A percentile compares a stretch with the other conserved stretches of the same genome.
Conservation (phyloP, 2,797 vertebrate genomes). For the Coranthus polyacanthus region DNA sequence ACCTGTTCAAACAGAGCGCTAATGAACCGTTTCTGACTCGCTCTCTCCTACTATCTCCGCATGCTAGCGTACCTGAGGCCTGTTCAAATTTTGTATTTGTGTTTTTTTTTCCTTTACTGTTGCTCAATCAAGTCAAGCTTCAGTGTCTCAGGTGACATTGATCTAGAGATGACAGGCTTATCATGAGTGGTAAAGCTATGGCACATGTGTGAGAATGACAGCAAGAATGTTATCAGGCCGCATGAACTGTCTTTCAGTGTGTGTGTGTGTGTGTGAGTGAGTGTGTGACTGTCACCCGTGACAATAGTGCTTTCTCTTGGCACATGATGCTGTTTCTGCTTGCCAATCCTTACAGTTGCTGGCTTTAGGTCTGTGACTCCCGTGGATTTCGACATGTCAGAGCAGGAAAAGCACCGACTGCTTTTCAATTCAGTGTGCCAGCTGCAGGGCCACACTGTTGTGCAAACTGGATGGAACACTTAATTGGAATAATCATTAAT, state of each 20-base stretch:
- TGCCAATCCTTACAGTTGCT: background rate
- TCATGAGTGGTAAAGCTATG: background rate
- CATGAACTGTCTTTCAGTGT: slow-evolving; percentile 8
- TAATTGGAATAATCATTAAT: background rate
- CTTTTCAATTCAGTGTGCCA: slow-evolving; percentile 4
- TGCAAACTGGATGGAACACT: background rate
- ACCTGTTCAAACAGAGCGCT: slow-evolving; percentile 86
- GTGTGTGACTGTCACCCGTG: slow-evolving; percentile 13
- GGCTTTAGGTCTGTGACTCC: background rate
- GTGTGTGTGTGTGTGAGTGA: slow-evolving; percentile 31
- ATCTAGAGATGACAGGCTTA: slow-evolving; percentile 16
- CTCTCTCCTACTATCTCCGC: slow-evolving; percentile 31
- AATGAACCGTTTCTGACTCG: slow-evolving; percentile 69
- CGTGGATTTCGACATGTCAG: slow-evolving; percentile 2
- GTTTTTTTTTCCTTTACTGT: slow-evolving; percentile 39
- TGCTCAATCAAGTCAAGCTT: slow-evolving; percentile 56
- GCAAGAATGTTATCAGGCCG: background rate
- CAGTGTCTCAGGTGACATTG: slow-evolving; percentile 44
- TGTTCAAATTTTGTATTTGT: slow-evolving; percentile 32
- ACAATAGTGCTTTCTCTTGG: slow-evolving; percentile 5
- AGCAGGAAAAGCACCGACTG: background rate
- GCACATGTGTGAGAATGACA: background rate
- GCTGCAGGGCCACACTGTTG: background rate
- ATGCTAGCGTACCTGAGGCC: slow-evolving; percentile 43
- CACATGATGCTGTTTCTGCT: slow-evolving; percentile 9